Evolutionary conservation across 2,797 vertebrate species (phyloP), one percentile per base, ranked within the genome.

Genomic region (Cuculus canorus): DNA sequence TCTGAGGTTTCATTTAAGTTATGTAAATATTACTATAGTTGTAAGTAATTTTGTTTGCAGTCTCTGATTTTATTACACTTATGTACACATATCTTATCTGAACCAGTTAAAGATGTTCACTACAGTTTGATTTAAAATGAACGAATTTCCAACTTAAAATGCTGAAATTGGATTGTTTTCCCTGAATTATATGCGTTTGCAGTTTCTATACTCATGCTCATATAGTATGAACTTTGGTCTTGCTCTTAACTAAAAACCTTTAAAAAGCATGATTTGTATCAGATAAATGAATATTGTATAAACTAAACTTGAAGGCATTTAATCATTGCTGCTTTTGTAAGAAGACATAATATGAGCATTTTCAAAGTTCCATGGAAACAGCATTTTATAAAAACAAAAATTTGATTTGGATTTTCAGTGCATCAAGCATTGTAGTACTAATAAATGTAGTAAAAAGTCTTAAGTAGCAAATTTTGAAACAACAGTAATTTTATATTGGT

Each of bases 61-160:
- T 96, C 91, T 97, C 93, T 78, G 30, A 30, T 96, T 97, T 96
- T 92, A 90, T 97, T 95, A 84, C 94, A 95, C 45, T 96, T 96
- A 95, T 32, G 11, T 97, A 64, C 45, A 53, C 68, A 60, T 93
- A 88, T 96, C 64, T 90, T 97, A 63, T 56, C 92, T 95, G 92
- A 97, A 97, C 87, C 77, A 61, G 64, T 95, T 98, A 97, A 98
- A 98, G 97, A 97, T 97, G 98, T 98, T 98, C 98, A 98, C 98
- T 98, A 98, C 97, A 97, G 96, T 97, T 98, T 96, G 87, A 95
- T 94, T 43, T 17, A 95, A 94, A 70, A n/a, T n/a, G 79, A 88
- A 65, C 91, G 91, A 80, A 77, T 81, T 92, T 93, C 82, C 65
- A 91, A 66, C 27, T 65, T 89, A 86, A 88, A 92, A 93, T 60